phyloP scores from a whole-genome alignment of 1,140 invertebrate species.

The Dendrolimus kikuchii region DNA sequence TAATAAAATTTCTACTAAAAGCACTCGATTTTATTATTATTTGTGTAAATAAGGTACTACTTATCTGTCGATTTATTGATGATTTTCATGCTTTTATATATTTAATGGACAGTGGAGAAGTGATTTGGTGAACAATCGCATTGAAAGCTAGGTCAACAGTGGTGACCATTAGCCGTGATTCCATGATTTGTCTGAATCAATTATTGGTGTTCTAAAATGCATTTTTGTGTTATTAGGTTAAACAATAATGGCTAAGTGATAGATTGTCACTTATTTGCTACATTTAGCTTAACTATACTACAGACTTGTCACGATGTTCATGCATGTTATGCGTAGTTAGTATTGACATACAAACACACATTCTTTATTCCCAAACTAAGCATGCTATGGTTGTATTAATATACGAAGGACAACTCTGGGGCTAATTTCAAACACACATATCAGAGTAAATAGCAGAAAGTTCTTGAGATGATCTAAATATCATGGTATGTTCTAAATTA shows the following conservation, averaged over 20 bases:
- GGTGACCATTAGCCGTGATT: conserved; percentile 27
- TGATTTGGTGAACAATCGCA: conserved; percentile 32
- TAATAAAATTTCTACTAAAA: too few species aligned
- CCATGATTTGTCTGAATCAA: conserved; percentile 23
- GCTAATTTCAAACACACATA: too few species aligned
- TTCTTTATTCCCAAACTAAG: too few species aligned
- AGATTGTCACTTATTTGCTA: conserved; percentile 6
- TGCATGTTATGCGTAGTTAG: too few species aligned
- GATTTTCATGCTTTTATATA: conserved; percentile 15
- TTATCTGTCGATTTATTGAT: background rate
- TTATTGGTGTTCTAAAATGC: conserved; percentile 27
- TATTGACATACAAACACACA: too few species aligned
- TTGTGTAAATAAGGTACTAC: too few species aligned
- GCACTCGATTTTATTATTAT: too few species aligned
- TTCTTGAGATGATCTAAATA: too few species aligned
- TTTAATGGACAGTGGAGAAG: conserved; percentile 22
- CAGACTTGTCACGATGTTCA: background rate
- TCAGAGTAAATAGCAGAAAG: too few species aligned
- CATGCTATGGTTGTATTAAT: too few species aligned
- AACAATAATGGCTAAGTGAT: conserved; percentile 18
- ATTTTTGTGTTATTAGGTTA: conserved; percentile 32
- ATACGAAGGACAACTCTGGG: too few species aligned
- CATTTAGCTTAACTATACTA: background rate
- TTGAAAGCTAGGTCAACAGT: conserved; percentile 29
- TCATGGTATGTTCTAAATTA: too few species aligned